phyloP scores from a whole-genome alignment of 1,140 invertebrate genomes.

The Zophobas atratus region DNA sequence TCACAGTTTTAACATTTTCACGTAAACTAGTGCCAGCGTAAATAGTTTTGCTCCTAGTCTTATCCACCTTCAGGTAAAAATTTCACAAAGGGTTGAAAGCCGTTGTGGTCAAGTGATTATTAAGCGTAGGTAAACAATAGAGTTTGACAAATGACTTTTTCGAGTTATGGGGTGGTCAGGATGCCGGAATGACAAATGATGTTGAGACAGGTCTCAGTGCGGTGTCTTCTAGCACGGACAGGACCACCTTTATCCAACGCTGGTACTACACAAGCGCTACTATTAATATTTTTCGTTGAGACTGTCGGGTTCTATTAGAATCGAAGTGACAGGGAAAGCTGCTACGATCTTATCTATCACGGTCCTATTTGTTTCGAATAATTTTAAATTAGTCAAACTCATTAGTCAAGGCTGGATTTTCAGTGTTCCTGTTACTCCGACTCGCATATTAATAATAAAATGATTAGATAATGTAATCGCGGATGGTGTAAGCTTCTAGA shows the following conservation, averaged over 20 bases:
- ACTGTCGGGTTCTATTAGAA: conserved; percentile 37
- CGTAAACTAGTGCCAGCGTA: no score
- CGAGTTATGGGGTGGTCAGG: conserved; percentile 60
- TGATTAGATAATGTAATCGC: conserved; percentile 36
- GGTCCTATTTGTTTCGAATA: conserved; percentile 8
- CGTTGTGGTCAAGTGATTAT: conserved; percentile 57
- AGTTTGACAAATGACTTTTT: conserved; percentile 63
- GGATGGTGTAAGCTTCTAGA: background rate
- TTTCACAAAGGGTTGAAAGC: conserved; percentile 40
- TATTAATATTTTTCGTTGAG: conserved; percentile 59
- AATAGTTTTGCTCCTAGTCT: no score
- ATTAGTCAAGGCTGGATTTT: conserved; percentile 8
- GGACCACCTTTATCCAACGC: conserved; percentile 60
- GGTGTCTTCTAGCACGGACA: conserved; percentile 54
- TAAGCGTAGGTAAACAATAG: conserved; percentile 60
- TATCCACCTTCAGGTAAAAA: conserved; percentile 17
- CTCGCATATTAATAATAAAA: no score
- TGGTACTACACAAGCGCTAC: conserved; percentile 54
- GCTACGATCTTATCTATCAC: conserved; percentile 23
- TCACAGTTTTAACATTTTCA: no score
- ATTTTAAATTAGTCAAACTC: conserved; percentile 22
- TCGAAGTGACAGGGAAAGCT: conserved; percentile 38
- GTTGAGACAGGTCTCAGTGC: conserved; percentile 60
- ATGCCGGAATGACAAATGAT: conserved; percentile 61
- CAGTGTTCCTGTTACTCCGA: no score